Evolutionary conservation across 2,888 invertebrate genomes (phyloP).

Genomic region (Petrophora chlorosata): DNA sequence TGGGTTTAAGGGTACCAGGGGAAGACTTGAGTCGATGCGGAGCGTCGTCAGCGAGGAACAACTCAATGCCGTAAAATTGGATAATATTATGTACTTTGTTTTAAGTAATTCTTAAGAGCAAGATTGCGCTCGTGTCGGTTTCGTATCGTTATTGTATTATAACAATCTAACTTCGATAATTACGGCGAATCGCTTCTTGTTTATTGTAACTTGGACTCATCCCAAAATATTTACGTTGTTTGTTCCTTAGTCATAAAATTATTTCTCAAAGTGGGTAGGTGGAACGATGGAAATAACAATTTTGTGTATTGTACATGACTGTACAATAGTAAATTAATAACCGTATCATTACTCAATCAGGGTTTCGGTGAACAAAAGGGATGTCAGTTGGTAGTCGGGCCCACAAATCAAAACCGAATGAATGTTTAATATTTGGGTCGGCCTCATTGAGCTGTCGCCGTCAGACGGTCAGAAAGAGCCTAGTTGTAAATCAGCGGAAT

Average conservation of each 20-base stretch:
- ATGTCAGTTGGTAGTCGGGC: constrained; percentile 23
- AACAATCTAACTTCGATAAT: constrained; percentile 30
- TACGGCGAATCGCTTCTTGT: constrained; percentile 19
- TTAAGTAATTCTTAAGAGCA: constrained; percentile 25
- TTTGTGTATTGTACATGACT: background rate
- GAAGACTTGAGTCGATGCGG: constrained; percentile 42
- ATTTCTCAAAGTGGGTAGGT: background rate
- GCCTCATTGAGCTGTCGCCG: constrained; percentile 33
- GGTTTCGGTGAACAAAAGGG: constrained; percentile 26
- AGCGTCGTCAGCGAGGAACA: constrained; percentile 36
- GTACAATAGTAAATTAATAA: constrained; percentile 21
- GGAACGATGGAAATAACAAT: too few relatives aligned
- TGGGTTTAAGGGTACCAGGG: constrained; percentile 42
- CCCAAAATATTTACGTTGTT: constrained; percentile 11
- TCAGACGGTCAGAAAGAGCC: constrained; percentile 31
- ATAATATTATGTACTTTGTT: constrained; percentile 34
- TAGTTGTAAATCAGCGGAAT: constrained; percentile 43
- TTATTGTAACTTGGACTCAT: constrained; percentile 21
- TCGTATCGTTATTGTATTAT: constrained; percentile 24
- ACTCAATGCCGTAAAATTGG: constrained; percentile 45
- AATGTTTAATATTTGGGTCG: constrained; percentile 32
- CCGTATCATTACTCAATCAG: constrained; percentile 27
- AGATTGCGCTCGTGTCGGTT: constrained; percentile 13
- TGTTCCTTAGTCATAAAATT: constrained; percentile 6
- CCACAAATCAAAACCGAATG: constrained; percentile 32